These are phyloP conservation scores for Lepidothrix coronata DNA, from an alignment of 2,113 vertebrate genomes.

Conservation along the genomic window DNA sequence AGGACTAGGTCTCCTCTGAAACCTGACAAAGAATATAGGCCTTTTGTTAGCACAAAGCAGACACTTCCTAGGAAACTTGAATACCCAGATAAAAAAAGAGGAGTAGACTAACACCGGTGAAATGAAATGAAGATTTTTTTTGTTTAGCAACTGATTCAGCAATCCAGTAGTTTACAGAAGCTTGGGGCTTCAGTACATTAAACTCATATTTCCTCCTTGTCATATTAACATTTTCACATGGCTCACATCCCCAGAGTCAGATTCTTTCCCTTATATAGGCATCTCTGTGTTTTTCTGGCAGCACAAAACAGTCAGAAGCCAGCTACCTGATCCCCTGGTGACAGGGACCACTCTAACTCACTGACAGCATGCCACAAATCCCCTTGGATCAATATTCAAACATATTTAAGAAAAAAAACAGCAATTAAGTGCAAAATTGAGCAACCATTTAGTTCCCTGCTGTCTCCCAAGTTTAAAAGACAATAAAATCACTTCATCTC, in stretches of 20 bases:
- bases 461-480: not conserved
- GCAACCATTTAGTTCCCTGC: not conserved
- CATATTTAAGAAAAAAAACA: not conserved
- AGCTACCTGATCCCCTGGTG: conserved; percentile 19
- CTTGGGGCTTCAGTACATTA: conserved; percentile 40
- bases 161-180: conserved; percentile 5
- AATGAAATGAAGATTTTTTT: conserved; percentile 29
- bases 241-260: not conserved
- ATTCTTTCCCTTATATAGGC: conserved; percentile 48
- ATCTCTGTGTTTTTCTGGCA: conserved; percentile 38
- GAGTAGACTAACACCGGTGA: not conserved
- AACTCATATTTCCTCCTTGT: conserved; percentile 53
- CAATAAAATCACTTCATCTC: not conserved
- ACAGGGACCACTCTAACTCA: not conserved
- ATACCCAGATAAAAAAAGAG: not conserved
- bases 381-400: not conserved
- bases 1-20: conserved; percentile 17
- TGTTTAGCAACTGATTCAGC: conserved; percentile 32
- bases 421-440: not conserved
- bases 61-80: not conserved
- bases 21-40: not conserved
- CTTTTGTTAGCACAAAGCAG: conserved; percentile 12
- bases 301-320: conserved; percentile 9
- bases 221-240: conserved; percentile 15
- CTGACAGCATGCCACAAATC: not conserved